Evolutionary conservation across 1,140 invertebrate species (phyloP).

Genomic region (Parapsyche elsis): DNA sequence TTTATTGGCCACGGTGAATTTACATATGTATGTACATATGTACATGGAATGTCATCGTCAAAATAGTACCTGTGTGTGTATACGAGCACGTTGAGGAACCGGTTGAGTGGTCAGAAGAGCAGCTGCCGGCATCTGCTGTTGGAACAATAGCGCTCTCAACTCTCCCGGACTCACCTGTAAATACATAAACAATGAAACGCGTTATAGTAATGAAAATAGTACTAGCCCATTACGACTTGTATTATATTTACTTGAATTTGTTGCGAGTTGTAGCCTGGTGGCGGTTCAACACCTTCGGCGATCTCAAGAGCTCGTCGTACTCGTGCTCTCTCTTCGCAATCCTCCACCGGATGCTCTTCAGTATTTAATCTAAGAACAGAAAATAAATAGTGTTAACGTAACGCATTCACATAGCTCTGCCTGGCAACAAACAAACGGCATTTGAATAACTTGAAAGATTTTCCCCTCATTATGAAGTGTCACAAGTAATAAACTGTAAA

Average conservation of each 20-base stretch:
- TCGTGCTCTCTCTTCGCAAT: conserved; percentile 68
- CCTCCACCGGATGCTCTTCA: conserved; percentile 53
- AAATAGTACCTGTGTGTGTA: conserved; percentile 66
- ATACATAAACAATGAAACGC: too few species aligned
- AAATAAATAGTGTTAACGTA: too few species aligned
- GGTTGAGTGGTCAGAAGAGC: conserved; percentile 2
- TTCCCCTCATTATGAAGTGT: too few species aligned
- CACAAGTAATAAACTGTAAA: too few species aligned
- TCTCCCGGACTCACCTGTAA: conserved; percentile 46
- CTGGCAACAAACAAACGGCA: too few species aligned
- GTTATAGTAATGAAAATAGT: not conserved
- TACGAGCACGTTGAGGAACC: conserved; percentile 32
- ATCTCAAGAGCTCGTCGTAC: conserved; percentile 71
- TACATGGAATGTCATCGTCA: not conserved
- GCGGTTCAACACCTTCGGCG: conserved; percentile 70
- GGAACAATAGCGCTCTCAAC: conserved; percentile 46
- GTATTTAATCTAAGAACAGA: conserved; percentile 37
- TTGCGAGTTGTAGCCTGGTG: conserved; percentile 58
- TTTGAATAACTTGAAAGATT: not conserved
- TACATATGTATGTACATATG: not conserved
- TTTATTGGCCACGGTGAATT: not conserved
- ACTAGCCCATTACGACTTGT: not conserved
- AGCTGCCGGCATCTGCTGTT: conserved; percentile 36
- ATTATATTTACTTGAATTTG: conserved; percentile 52
- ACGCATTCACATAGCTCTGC: not conserved